Base-by-base conservation (phyloP, 2,113 vertebrate species). In the Perca schrenkii region DNA sequence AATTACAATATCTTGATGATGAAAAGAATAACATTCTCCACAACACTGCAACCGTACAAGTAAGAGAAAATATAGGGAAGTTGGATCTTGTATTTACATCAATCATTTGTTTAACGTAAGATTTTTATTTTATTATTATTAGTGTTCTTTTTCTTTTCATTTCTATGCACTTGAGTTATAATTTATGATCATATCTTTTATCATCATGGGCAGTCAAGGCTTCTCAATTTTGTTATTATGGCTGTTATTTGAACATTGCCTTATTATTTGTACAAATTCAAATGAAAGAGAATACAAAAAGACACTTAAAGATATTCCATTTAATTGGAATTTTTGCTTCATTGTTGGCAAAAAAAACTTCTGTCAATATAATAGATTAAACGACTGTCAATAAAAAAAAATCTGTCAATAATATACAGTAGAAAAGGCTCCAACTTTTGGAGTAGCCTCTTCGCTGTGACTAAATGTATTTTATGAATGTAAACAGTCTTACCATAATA, bases 401-500 rank as follows among this genome's bases (percentile, higher is more conserved):
- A 25, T 25, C 25, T 25, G 25, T 25, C 25, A 25, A 25, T 25
- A 25, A n/a, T n/a, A n/a, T n/a, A n/a, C n/a, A n/a, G n/a, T n/a
- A n/a, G n/a, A n/a, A n/a, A n/a, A 31, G 17, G 11, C 47, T 64
- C 34, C 11, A 53, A 2, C 28, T 12, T 34, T 28, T 61, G 31
- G 17, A 49, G 22, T 7, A 4, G 8, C 13, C 14, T 50, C 8
- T 6, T 34, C 1, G 15, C n/a, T 28, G 25, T 53, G 11, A 54
- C 5, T 46, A 1, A 31, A 4, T 54, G 11, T 14, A 25, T 21
- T 76, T 62, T 17, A 6, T 40, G 22, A 19, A n/a, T 40, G 13
- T 2, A 36, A 10, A 25, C 19, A 62, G 19, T 81, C 95, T 93
- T 84, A 97, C 97, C 96, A 79, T 97, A 97, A 91, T 96, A 97